phyloP scores from a whole-genome alignment of 2,888 invertebrate species.

The Eudemis profundana region DNA sequence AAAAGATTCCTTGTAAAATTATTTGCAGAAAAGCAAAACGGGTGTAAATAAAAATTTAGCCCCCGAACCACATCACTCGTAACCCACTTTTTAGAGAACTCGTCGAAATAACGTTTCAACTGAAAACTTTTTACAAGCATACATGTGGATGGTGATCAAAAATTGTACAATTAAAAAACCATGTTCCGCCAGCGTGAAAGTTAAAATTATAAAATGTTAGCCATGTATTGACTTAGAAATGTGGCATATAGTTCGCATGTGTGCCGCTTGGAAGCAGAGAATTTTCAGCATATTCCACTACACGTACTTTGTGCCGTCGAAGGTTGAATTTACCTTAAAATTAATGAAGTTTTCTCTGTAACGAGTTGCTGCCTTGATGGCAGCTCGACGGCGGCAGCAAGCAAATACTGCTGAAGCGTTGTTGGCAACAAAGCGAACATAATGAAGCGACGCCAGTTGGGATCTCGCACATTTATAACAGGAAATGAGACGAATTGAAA shows the following conservation, averaged over 20 bases:
- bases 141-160: not conserved
- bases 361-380: conserved; percentile 2
- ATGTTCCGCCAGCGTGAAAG: not conserved
- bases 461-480: conserved; percentile 14
- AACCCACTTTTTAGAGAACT: not conserved
- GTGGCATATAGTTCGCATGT: not conserved
- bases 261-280: not conserved
- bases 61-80: not conserved
- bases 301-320: conserved; percentile 43
- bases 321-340: conserved; percentile 49
- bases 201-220: conserved; percentile 18
- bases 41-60: no score
- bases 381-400: conserved; percentile 6
- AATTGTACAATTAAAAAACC: conserved; percentile 5
- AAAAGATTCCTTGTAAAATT: no score
- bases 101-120: not conserved
- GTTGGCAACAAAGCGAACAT: conserved; percentile 20
- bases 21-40: no score
- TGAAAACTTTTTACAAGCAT: not conserved
- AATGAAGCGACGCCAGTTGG: conserved; percentile 4
- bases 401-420: conserved; percentile 20
- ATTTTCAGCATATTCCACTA: not conserved
- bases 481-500: conserved; percentile 9
- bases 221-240: conserved; percentile 7
- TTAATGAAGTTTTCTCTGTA: conserved; percentile 44